phyloP scores from a whole-genome alignment of 30 jellyfish, hydroid and myxozoan species.

The Sanderia malayensis region DNA sequence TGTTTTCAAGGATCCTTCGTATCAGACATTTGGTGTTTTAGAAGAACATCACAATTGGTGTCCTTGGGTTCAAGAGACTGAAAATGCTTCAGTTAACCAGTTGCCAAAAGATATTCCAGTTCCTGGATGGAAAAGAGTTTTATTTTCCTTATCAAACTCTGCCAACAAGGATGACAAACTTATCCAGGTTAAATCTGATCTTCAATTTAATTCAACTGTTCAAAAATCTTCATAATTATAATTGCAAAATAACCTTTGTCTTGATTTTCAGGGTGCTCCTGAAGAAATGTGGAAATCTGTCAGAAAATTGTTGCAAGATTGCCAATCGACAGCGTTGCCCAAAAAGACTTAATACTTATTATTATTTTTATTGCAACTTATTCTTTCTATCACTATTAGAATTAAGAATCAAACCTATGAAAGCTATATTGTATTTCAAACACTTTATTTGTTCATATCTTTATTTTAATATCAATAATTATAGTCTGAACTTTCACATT shows the following conservation, averaged over 20 bases:
- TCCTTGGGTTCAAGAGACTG: conserved; percentile 75
- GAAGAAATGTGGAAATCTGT: conserved; percentile 77
- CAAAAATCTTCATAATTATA: neutral
- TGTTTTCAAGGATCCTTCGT: conserved; percentile 62
- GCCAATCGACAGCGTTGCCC: conserved; percentile 73
- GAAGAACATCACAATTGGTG: conserved; percentile 98
- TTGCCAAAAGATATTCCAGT: conserved; percentile 6
- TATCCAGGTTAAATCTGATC: conserved; percentile 32
- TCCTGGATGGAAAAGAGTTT: conserved; percentile 88
- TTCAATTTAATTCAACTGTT: neutral
- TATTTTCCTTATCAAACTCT: conserved; percentile 38
- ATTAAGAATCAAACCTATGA: no score
- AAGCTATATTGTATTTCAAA: no score
- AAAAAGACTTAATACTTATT: no score
- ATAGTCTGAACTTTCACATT: no score
- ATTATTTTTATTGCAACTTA: no score
- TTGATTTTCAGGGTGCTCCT: conserved; percentile 55
- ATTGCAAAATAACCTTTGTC: neutral
- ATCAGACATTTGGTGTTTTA: conserved; percentile 57
- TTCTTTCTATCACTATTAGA: no score
- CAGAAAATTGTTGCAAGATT: conserved; percentile 59
- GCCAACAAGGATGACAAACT: conserved; percentile 16
- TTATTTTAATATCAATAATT: no score
- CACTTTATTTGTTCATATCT: no score
- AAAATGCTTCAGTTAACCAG: conserved; percentile 16